These are phyloP conservation scores for Tetragonisca angustula DNA, from an alignment of 2,888 invertebrate genomes.

Conservation along the genomic window DNA sequence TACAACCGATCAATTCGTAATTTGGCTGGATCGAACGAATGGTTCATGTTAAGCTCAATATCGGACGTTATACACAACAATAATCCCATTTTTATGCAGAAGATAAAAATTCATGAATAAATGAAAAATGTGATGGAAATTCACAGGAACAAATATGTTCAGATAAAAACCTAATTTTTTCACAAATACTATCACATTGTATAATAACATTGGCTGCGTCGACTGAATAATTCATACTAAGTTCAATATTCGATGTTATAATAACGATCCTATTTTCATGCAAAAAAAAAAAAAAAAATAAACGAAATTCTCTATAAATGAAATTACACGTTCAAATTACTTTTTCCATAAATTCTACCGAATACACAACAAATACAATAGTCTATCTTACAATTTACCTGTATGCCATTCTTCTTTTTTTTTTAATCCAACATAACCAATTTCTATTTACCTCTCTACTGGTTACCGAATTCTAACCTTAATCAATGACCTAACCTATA, in stretches of 20 bases:
- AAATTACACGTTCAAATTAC: neutral
- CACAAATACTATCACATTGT: neutral
- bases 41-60: slow-evolving; percentile 8
- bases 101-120: neutral
- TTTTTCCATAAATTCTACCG: neutral
- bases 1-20: slow-evolving; percentile 24
- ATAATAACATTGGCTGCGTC: too few species aligned
- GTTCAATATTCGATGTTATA: too few species aligned
- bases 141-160: neutral
- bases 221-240: too few species aligned
- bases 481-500: neutral
- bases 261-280: too few species aligned
- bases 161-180: neutral
- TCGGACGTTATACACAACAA: neutral
- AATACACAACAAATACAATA: neutral
- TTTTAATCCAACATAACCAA: neutral
- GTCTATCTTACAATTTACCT: neutral
- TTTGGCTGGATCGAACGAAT: slow-evolving; percentile 5
- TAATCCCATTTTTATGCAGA: slow-evolving; percentile 2
- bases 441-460: slow-evolving; percentile 36
- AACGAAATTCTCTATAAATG: too few species aligned
- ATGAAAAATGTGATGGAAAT: neutral
- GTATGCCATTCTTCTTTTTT: too few species aligned
- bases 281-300: too few species aligned
- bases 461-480: slow-evolving; percentile 7